Conservation (phyloP, 2,888 invertebrate genomes). For the Atethmia centrago region DNA sequence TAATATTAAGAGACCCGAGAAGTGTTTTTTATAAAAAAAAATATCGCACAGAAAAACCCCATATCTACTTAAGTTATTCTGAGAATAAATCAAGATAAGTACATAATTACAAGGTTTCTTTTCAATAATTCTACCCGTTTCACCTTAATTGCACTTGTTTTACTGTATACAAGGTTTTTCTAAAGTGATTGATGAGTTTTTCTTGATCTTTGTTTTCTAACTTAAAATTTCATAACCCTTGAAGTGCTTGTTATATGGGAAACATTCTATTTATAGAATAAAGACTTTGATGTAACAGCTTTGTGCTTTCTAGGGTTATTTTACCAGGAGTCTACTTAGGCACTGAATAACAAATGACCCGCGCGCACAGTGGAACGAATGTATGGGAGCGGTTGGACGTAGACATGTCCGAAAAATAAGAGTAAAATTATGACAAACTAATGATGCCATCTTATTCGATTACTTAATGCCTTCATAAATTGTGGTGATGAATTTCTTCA, state of each 20-base stretch:
- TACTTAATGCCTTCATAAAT: no score
- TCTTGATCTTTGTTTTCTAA: background rate
- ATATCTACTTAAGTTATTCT: constrained; percentile 1
- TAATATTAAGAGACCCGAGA: constrained; percentile 8
- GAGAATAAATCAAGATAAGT: constrained; percentile 32
- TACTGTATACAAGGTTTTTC: constrained; percentile 6
- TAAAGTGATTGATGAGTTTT: background rate
- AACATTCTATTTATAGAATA: constrained; percentile 12
- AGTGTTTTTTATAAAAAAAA: constrained; percentile 18
- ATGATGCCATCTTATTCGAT: no score
- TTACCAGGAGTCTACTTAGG: constrained; percentile 15
- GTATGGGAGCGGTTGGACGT: no score
- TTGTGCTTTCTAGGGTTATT: constrained; percentile 26
- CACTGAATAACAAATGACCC: constrained; percentile 42
- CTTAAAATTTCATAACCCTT: background rate
- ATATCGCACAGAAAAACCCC: constrained; percentile 8
- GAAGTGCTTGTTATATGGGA: background rate
- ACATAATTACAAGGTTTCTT: constrained; percentile 34
- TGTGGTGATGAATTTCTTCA: no score
- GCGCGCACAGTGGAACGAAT: no score
- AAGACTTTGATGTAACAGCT: constrained; percentile 19
- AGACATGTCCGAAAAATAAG: no score
- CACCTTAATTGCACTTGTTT: background rate
- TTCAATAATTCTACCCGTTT: constrained; percentile 20
- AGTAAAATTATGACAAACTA: no score